phyloP scores from a whole-genome alignment of 2,888 invertebrate species.

The Ctena decussata region DNA sequence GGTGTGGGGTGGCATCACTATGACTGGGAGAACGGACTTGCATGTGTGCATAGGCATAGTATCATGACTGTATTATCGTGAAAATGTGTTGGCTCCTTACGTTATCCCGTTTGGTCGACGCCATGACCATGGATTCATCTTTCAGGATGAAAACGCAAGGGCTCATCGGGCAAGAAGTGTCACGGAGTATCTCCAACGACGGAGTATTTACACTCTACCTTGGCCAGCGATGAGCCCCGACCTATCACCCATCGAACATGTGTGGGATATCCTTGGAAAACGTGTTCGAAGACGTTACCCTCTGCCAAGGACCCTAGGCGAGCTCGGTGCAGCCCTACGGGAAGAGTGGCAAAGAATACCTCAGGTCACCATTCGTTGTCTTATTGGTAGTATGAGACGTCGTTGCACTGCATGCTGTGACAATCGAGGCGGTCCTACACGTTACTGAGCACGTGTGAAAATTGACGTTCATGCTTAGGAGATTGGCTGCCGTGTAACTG shows the following conservation, averaged over 20 bases:
- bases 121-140: background rate
- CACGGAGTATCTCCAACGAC: background rate
- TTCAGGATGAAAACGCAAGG: background rate
- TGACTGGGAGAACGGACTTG: background rate
- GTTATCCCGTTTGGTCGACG: background rate
- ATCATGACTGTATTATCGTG: background rate
- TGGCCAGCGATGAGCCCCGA: too few species aligned
- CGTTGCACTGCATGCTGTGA: background rate
- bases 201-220: too few species aligned
- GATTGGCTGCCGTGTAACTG: background rate
- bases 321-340: too few species aligned
- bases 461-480: background rate
- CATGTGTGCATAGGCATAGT: background rate
- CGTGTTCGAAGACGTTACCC: too few species aligned
- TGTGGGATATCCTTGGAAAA: too few species aligned
- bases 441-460: background rate
- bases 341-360: background rate
- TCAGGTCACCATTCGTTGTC: background rate
- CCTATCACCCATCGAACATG: too few species aligned
- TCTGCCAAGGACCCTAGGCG: too few species aligned
- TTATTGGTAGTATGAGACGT: background rate
- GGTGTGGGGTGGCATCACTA: background rate
- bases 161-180: background rate
- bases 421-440: background rate
- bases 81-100: background rate